phyloP scores from a whole-genome alignment of 1,140 invertebrate genomes.

The Pantala flavescens region DNA sequence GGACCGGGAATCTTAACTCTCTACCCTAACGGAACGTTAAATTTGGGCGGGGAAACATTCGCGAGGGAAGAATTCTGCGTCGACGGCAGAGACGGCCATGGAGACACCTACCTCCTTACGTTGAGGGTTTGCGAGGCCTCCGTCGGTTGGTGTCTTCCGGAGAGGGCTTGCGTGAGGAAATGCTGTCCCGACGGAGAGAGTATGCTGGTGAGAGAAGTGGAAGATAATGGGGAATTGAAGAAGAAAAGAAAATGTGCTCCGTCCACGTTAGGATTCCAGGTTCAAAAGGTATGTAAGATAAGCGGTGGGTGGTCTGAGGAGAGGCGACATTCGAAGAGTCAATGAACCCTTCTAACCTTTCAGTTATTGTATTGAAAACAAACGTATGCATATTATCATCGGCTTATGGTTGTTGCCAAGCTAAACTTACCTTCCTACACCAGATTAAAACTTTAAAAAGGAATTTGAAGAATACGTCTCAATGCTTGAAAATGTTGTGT shows the following conservation, averaged over 20 bases:
- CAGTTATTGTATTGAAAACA: too few species aligned
- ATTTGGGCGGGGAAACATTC: background rate
- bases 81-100: background rate
- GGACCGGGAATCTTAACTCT: background rate
- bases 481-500: too few species aligned
- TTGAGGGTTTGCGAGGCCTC: background rate
- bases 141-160: background rate
- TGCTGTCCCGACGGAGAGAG: background rate
- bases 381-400: too few species aligned
- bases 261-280: background rate
- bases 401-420: too few species aligned
- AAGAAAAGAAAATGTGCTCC: background rate
- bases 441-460: too few species aligned
- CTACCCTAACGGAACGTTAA: background rate
- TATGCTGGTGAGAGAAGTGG: background rate
- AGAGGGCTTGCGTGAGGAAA: background rate
- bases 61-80: background rate
- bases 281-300: background rate
- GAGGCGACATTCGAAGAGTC: too few species aligned
- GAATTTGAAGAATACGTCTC: too few species aligned
- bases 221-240: background rate
- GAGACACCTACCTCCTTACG: background rate
- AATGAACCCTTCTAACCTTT: too few species aligned
- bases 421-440: too few species aligned
- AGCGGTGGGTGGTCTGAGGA: background rate